These are phyloP conservation scores for Neopipo cinnamomea DNA, from an alignment of 2,113 vertebrate genomes.

Conservation along the genomic window DNA sequence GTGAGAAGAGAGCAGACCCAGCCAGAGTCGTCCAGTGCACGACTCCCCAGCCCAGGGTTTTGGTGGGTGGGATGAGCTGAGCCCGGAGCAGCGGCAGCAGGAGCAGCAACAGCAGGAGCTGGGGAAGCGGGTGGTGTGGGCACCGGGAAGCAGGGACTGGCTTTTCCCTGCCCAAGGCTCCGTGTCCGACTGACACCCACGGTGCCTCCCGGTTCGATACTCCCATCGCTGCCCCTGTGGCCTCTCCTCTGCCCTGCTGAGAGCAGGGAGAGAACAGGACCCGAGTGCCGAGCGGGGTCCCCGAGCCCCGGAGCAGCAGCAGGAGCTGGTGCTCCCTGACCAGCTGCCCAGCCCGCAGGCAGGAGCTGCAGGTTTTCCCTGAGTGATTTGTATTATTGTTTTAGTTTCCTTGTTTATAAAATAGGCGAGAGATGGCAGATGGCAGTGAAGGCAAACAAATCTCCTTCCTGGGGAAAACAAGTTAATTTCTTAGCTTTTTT, in stretches of 20 bases:
- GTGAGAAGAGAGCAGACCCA: not conserved
- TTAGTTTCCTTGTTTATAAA: not conserved
- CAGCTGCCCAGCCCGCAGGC: fast-evolving
- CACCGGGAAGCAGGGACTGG: not conserved
- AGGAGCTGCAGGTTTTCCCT: not conserved
- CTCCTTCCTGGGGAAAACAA: conserved; percentile 9
- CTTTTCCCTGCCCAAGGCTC: fast-evolving
- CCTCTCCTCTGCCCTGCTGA: not conserved
- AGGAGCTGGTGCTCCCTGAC: fast-evolving
- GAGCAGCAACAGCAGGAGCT: not conserved
- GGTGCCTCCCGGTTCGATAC: fast-evolving
- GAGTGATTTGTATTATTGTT: not conserved
- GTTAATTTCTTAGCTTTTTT: not conserved
- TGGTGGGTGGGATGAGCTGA: fast-evolving
- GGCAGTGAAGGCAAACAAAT: conserved; percentile 55
- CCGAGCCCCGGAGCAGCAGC: not conserved
- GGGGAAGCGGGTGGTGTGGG: fast-evolving
- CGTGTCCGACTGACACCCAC: fast-evolving
- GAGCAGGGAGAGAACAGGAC: fast-evolving
- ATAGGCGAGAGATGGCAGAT: conserved; percentile 33
- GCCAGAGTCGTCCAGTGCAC: fast-evolving
- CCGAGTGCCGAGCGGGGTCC: fast-evolving
- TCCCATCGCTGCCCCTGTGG: fast-evolving
- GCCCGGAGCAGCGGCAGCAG: not conserved
- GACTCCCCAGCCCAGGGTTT: fast-evolving